Base-by-base conservation (phyloP, 1,140 invertebrate species). In the Drosophila kikkawai region DNA sequence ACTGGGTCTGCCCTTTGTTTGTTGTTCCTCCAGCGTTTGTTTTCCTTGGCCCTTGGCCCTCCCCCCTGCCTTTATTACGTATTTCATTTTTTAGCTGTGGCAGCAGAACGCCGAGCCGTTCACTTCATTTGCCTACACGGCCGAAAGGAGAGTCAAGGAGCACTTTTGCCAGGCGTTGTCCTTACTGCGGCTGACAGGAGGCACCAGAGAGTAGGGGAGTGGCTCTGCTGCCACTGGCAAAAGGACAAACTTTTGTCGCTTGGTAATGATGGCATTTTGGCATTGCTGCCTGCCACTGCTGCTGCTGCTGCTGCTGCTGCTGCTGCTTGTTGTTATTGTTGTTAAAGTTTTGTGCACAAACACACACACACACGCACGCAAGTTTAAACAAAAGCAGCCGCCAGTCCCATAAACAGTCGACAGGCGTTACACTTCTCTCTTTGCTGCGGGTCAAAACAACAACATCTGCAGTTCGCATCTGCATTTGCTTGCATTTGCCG, bases 171-270 rank as follows among this genome's bases (percentile, higher is more conserved):
- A 56, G 77, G 67, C 59, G 68, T 67, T 67, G 75, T 68, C 66
- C 71, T 85, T 83, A 71, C 61, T 80, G 77, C 73, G 79, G 73
- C 68, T 88, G 17, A 50, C 17, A 65, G 41, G 36, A 34, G 26
- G 37, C 4, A 22, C 4, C 5, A 5, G 26, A 29, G 12, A 47
- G 7, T 22, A 22, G 15, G 50, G 2, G 5, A 29, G 26, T 29
- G 26, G 26, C 26, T 6, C 26, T 29, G 26, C 26, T 29, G 47
- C 26, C 76, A 45, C 69, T 66, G 81, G 70, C 69, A 56, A 70
- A 88, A 88, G 85, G 84, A 88, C 85, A 82, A 88, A 88, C 84
- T 88, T 88, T 88, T 88, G 84, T 90, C 84, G 84, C 84, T 88
- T 90, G 84, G 84, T 88, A 88, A 88, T 88, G 84, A 90, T 88